Conservation (phyloP, 2,113 vertebrate species). For the Nymphicus hollandicus region DNA sequence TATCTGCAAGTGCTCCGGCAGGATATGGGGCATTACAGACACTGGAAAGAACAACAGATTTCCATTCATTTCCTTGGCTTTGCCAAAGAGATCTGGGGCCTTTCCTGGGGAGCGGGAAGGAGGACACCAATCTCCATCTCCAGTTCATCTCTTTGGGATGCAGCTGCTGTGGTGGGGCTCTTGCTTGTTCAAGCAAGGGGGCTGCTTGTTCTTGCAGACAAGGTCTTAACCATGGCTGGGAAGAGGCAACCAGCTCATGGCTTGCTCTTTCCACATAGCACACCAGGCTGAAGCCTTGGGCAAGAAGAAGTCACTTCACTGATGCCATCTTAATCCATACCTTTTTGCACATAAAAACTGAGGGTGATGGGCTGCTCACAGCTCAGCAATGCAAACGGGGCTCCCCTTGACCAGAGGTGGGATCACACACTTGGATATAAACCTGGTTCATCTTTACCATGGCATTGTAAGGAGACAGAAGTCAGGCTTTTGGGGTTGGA, state of each 20-base stretch:
- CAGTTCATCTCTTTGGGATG: background rate
- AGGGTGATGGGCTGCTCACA: background rate
- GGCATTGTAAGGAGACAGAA: background rate
- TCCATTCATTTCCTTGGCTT: background rate
- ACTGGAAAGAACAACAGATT: rapidly evolving
- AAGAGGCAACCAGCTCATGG: background rate
- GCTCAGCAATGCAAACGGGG: rapidly evolving
- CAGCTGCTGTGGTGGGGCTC: rapidly evolving
- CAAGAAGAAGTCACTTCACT: background rate
- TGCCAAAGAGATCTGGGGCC: background rate
- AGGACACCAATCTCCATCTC: background rate
- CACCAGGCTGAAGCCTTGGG: rapidly evolving
- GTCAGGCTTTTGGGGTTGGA: background rate
- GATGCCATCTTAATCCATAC: background rate
- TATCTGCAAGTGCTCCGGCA: background rate
- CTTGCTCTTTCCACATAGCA: background rate
- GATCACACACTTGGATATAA: background rate
- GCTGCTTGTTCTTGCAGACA: rapidly evolving
- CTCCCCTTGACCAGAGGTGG: background rate
- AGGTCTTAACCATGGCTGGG: background rate
- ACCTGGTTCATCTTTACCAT: background rate
- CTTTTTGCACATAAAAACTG: background rate
- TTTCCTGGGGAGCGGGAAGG: background rate
- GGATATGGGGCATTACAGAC: background rate
- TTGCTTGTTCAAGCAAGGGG: background rate